These are phyloP conservation scores for Polydrusus tereticollis DNA, from an alignment of 2,888 invertebrate species.

Conservation along the genomic window DNA sequence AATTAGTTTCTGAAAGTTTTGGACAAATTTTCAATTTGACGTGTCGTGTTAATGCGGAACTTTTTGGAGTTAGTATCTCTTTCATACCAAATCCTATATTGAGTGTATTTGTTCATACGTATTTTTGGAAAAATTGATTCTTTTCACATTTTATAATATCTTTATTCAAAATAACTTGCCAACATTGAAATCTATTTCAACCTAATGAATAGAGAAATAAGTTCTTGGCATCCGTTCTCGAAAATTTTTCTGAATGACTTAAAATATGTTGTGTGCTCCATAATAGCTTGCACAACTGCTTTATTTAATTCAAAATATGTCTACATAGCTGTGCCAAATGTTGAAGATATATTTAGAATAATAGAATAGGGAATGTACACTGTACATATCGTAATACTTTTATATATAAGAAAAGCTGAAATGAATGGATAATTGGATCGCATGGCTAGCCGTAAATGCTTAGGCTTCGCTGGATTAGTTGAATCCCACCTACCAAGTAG, in stretches of 20 bases:
- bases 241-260: not conserved
- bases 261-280: constrained; percentile 11
- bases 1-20: no score
- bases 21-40: no score
- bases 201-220: not conserved
- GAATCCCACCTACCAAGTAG: no score
- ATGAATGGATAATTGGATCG: no score
- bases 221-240: not conserved
- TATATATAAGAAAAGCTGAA: no score
- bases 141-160: not conserved
- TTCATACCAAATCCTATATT: no score
- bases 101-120: no score
- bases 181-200: not conserved
- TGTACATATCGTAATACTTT: not conserved
- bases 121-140: no score
- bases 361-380: not conserved
- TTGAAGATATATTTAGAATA: constrained; percentile 19
- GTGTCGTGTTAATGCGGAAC: no score
- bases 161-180: not conserved
- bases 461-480: no score
- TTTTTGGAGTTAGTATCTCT: no score
- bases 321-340: constrained; percentile 26
- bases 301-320: constrained; percentile 1
- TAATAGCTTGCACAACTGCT: constrained; percentile 14
- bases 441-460: no score